A percentile compares a stretch with the other conserved stretches of the same genome.
phyloP scores from a whole-genome alignment of 2,888 invertebrate genomes.

The Schizaphis graminum region DNA sequence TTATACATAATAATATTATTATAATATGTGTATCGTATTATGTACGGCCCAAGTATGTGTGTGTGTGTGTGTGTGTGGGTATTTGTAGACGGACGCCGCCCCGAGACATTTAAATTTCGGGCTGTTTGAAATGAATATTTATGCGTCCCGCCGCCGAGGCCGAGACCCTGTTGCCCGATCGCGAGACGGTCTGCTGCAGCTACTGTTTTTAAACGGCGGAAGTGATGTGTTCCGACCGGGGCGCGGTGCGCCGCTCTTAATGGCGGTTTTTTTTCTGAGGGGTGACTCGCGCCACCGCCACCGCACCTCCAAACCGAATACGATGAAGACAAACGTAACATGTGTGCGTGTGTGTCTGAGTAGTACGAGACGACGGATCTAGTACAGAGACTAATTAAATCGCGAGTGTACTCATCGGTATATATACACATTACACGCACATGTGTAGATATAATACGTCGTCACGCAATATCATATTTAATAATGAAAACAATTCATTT shows the following conservation, averaged over 20 bases:
- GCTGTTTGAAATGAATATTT: slow-evolving; percentile 45
- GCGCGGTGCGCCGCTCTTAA: slow-evolving; percentile 21
- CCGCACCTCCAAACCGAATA: background rate
- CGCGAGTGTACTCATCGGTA: background rate
- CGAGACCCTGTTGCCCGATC: slow-evolving; percentile 1
- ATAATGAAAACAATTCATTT: background rate
- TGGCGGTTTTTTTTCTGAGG: slow-evolving; percentile 38
- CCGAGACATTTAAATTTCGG: slow-evolving; percentile 27
- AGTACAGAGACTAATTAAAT: background rate
- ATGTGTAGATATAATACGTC: background rate
- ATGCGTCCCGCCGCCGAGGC: slow-evolving; percentile 15
- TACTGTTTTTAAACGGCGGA: slow-evolving; percentile 61
- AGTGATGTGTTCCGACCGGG: slow-evolving; percentile 51
- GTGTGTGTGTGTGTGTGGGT: background rate
- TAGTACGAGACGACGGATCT: background rate
- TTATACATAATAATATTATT: background rate
- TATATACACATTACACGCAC: too few species aligned
- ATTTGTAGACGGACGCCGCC: background rate
- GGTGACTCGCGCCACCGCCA: background rate
- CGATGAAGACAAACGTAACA: background rate
- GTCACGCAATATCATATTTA: background rate
- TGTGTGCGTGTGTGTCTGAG: background rate
- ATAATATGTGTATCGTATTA: background rate
- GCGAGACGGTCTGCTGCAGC: slow-evolving; percentile 45
- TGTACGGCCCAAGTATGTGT: background rate